Percentiles rank a stretch among this genome's conserved stretches.
These are phyloP conservation scores for Troides aeacus DNA, from an alignment of 2,888 invertebrate genomes.

Conservation along the genomic window DNA sequence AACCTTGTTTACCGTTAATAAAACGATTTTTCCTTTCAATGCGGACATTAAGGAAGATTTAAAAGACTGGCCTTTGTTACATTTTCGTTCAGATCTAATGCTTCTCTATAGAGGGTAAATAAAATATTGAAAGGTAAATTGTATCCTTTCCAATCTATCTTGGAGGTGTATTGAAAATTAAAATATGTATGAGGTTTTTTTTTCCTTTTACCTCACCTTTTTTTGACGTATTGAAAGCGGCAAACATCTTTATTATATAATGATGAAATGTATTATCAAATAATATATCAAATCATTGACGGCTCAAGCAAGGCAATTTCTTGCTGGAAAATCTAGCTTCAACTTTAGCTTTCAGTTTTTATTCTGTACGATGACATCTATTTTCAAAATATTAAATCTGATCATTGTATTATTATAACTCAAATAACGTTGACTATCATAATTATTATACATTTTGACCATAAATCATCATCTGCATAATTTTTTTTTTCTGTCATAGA, in stretches of 20 bases:
- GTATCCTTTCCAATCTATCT: constrained; percentile 21
- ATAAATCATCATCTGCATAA: too few relatives aligned
- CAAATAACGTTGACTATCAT: too few relatives aligned
- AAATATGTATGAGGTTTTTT: constrained; percentile 19
- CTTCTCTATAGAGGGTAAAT: constrained; percentile 3
- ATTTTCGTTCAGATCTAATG: background rate
- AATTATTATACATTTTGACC: too few relatives aligned
- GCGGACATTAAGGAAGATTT: background rate
- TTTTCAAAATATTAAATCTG: too few relatives aligned
- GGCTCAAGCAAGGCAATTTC: too few relatives aligned
- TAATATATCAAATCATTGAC: too few relatives aligned
- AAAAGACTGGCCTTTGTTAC: background rate
- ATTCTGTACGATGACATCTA: too few relatives aligned
- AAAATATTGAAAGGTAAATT: constrained; percentile 16
- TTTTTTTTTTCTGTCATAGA: too few relatives aligned
- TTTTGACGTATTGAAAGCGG: background rate
- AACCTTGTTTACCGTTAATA: background rate
- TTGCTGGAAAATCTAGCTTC: too few relatives aligned
- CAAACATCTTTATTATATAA: background rate
- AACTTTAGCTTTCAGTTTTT: too few relatives aligned
- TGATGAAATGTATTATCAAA: too few relatives aligned
- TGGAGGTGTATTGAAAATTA: constrained; percentile 5
- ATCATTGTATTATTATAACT: too few relatives aligned
- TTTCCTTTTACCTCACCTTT: background rate
- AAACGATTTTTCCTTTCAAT: background rate